These are phyloP conservation scores for Drosophila auraria DNA, from an alignment of 1,140 invertebrate genomes.

Conservation along the genomic window DNA sequence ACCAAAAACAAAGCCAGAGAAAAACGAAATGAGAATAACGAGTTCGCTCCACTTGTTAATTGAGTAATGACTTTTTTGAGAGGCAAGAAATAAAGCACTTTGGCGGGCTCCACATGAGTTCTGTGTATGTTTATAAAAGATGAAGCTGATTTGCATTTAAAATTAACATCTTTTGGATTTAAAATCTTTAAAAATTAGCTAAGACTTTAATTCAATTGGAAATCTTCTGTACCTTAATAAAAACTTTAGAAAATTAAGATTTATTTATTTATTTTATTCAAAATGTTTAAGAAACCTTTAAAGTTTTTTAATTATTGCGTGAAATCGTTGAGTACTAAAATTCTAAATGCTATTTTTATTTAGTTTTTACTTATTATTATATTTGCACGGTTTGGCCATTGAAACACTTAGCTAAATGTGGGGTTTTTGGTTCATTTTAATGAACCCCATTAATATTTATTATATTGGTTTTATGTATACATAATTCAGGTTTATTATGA, in stretches of 20 bases:
- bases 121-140: conserved; percentile 1
- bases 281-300: too few species aligned
- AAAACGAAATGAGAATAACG: conserved; percentile 38
- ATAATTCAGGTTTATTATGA: too few species aligned
- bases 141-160: conserved; percentile 11
- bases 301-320: too few species aligned
- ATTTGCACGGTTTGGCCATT: too few species aligned
- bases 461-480: too few species aligned
- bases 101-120: conserved; percentile 6
- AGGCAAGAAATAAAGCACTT: conserved; percentile 14
- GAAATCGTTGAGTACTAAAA: too few species aligned
- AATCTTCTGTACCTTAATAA: neutral
- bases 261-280: too few species aligned
- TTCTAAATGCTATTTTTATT: too few species aligned
- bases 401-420: too few species aligned
- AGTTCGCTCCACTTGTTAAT: conserved; percentile 50
- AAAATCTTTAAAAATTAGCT: neutral
- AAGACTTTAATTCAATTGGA: neutral
- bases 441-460: too few species aligned
- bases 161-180: neutral
- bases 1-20: conserved; percentile 22
- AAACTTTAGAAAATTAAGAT: neutral
- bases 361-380: too few species aligned
- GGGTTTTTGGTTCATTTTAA: too few species aligned
- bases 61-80: conserved; percentile 38